These are phyloP conservation scores for Clarias gariepinus DNA, from an alignment of 2,113 vertebrate genomes.

Conservation along the genomic window DNA sequence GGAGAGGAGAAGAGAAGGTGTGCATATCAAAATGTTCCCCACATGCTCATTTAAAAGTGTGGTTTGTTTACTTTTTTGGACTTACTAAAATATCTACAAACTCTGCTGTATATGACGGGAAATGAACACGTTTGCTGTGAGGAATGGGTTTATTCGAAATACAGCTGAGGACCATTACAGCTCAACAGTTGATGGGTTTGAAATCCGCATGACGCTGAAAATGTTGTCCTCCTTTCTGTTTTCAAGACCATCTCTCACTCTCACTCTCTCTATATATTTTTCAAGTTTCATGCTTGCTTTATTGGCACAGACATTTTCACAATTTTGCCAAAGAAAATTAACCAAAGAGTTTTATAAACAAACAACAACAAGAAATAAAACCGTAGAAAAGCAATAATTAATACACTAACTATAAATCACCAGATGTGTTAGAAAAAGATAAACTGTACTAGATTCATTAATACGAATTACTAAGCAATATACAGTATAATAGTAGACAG, in stretches of 20 bases:
- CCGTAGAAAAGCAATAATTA: too few relatives aligned
- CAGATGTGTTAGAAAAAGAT: too few relatives aligned
- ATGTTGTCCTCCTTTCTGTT: not conserved
- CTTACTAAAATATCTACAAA: slow-evolving; percentile 21
- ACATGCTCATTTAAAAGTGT: slow-evolving; percentile 23
- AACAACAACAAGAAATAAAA: too few relatives aligned
- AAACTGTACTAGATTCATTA: too few relatives aligned
- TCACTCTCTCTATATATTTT: not conserved
- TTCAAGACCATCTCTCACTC: slow-evolving; percentile 1
- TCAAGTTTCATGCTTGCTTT: too few relatives aligned
- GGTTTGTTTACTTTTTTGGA: slow-evolving; percentile 4
- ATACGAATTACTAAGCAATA: too few relatives aligned
- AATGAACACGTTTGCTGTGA: not conserved
- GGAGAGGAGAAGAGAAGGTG: slow-evolving; percentile 4
- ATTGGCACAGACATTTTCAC: too few relatives aligned
- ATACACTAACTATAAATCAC: too few relatives aligned
- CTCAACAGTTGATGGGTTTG: not conserved
- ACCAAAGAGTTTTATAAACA: too few relatives aligned
- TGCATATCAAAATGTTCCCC: slow-evolving; percentile 30
- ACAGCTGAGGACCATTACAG: not conserved
- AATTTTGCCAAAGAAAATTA: too few relatives aligned
- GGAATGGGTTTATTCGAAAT: slow-evolving; percentile 1
- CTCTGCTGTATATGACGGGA: not conserved
- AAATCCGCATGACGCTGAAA: slow-evolving; percentile 8
- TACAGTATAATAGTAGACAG: too few relatives aligned